Percentiles rank a stretch among this genome's conserved stretches.
phyloP scores from a whole-genome alignment of 2,797 vertebrate genomes.

The Podarcis lilfordi region DNA sequence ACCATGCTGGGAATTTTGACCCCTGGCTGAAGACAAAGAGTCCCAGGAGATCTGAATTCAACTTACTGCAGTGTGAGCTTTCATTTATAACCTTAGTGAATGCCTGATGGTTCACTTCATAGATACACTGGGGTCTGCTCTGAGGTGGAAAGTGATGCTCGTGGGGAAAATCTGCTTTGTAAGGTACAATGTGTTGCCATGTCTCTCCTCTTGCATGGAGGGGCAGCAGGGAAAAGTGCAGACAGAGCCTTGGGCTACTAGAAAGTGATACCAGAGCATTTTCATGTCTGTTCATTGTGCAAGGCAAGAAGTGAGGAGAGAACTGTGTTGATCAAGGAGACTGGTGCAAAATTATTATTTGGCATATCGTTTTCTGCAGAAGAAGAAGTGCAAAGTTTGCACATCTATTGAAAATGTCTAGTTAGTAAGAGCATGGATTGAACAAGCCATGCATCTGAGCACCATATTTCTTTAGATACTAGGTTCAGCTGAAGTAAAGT shows the following conservation, averaged over 20 bases:
- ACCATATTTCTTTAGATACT: background rate
- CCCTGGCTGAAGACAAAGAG: background rate
- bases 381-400: background rate
- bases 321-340: background rate
- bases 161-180: background rate
- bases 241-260: background rate
- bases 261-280: background rate
- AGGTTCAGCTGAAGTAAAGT: background rate
- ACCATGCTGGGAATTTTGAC: background rate
- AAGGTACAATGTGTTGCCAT: background rate
- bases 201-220: background rate
- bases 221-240: background rate
- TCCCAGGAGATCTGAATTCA: background rate
- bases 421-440: fast-evolving
- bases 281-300: background rate
- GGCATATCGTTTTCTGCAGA: background rate
- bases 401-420: background rate
- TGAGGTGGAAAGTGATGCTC: background rate
- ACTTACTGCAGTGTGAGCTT: background rate
- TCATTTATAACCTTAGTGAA: background rate
- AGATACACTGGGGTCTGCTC: too few relatives aligned
- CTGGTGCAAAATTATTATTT: background rate
- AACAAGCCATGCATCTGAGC: background rate
- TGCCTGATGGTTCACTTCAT: background rate
- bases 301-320: background rate